A percentile compares a stretch with the other conserved stretches of the same genome.
Conservation (phyloP, 2,888 invertebrate species). For the Acanthosepion esculentum region DNA sequence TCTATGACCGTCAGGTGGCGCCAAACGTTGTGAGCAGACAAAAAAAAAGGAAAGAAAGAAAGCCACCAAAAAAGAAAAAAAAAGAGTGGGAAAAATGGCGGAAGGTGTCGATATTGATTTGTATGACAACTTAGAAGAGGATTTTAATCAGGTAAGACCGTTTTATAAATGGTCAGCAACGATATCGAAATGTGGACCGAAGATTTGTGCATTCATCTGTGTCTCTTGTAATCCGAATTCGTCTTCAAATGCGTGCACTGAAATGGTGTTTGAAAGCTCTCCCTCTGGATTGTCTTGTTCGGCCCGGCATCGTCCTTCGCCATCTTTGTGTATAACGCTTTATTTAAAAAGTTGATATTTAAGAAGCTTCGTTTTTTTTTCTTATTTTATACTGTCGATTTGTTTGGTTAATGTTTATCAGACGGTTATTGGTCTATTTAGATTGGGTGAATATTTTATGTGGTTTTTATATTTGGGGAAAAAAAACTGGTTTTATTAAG, state of each 20-base stretch:
- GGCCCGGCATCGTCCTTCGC: conserved; percentile 24
- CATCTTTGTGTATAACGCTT: conserved; percentile 24
- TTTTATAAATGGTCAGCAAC: background rate
- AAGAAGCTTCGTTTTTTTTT: background rate
- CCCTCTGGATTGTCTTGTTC: background rate
- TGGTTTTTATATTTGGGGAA: background rate
- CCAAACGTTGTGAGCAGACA: background rate
- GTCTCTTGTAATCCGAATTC: background rate
- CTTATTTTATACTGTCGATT: background rate
- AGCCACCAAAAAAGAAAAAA: background rate
- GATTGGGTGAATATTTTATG: background rate
- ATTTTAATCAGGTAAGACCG: conserved; percentile 86
- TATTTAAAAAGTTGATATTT: background rate
- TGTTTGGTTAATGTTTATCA: background rate
- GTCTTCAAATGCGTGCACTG: background rate
- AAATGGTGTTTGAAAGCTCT: background rate
- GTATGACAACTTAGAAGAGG: conserved; percentile 96
- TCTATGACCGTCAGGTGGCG: background rate
- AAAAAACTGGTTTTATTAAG: background rate
- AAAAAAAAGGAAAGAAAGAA: background rate
- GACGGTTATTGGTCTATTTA: background rate
- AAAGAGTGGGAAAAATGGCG: conserved; percentile 77
- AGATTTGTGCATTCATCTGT: background rate
- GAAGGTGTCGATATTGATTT: conserved; percentile 97
- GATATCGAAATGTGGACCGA: background rate